phyloP scores from a whole-genome alignment of 2,113 vertebrate genomes.

The Carassius carassius region DNA sequence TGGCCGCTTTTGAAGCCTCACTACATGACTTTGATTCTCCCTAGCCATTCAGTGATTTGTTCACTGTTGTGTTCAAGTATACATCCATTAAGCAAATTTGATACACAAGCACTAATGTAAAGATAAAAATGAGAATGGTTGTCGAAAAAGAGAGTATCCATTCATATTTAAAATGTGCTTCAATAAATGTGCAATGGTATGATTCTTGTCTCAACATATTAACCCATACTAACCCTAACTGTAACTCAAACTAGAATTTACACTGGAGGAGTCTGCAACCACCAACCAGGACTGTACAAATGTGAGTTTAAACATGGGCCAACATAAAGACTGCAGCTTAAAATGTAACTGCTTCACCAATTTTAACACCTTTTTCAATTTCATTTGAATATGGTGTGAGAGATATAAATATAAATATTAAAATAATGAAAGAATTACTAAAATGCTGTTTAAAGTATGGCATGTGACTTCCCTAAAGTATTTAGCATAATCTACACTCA shows the following conservation, averaged over 20 bases:
- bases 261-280: not conserved
- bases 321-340: not conserved
- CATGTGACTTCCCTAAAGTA: not conserved
- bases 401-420: too few relatives aligned
- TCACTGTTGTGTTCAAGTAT: not conserved
- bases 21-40: not conserved
- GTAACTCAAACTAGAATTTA: not conserved
- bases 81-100: not conserved
- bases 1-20: too few relatives aligned
- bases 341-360: not conserved
- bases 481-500: not conserved
- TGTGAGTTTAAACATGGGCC: not conserved
- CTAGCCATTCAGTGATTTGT: not conserved
- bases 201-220: not conserved
- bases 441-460: not conserved
- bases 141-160: too few relatives aligned
- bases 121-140: too few relatives aligned
- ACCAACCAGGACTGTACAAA: conserved; percentile 5
- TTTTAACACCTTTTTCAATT: not conserved
- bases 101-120: too few relatives aligned
- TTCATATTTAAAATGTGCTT: not conserved
- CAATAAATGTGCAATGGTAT: not conserved
- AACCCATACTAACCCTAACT: not conserved
- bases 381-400: too few relatives aligned
- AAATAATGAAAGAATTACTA: not conserved